phyloP scores from a whole-genome alignment of 2,888 invertebrate genomes.

The Dolomedes plantarius region DNA sequence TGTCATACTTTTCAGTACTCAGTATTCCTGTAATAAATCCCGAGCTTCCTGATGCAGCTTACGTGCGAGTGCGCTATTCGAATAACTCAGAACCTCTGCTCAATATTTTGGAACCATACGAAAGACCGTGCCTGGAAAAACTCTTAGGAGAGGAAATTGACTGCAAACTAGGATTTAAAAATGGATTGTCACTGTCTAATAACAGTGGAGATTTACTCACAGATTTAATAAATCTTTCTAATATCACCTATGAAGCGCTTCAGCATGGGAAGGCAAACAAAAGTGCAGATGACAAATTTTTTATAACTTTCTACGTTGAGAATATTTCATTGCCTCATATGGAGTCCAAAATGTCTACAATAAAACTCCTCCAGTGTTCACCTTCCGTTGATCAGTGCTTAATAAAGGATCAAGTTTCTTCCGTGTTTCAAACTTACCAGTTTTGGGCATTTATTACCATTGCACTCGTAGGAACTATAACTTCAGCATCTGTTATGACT shows the following conservation, averaged over 20 bases:
- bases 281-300: neutral
- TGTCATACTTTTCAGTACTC: neutral
- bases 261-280: neutral
- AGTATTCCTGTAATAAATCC: neutral
- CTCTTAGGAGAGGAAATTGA: neutral
- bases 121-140: neutral
- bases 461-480: constrained; percentile 86
- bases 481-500: constrained; percentile 90
- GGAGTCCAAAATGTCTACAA: neutral
- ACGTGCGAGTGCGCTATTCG: neutral
- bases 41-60: neutral
- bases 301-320: neutral
- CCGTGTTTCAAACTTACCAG: neutral
- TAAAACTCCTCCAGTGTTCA: neutral
- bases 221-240: too few species aligned
- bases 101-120: neutral
- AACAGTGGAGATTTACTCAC: too few species aligned
- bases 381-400: neutral
- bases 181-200: too few species aligned
- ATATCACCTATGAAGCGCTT: too few species aligned
- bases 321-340: neutral
- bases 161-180: neutral
- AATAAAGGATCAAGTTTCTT: neutral
- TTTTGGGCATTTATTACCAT: constrained; percentile 81
- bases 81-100: neutral